Conservation (phyloP, 1,140 invertebrate genomes). For the Reticulitermes speratus region DNA sequence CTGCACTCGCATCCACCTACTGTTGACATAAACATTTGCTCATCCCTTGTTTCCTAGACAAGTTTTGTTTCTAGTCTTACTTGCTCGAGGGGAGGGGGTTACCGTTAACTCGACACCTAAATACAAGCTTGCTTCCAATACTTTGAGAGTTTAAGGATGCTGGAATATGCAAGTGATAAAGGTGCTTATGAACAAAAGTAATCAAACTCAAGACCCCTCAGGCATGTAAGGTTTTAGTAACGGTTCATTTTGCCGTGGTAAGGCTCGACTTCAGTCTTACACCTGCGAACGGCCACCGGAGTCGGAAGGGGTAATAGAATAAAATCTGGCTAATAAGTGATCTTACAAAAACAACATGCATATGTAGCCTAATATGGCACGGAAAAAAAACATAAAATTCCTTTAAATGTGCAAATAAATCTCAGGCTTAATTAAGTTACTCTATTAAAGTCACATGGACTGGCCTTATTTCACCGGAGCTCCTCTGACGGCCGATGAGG, state of each 20-base stretch:
- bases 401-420: not conserved
- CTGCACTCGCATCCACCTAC: too few species aligned
- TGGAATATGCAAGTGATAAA: not conserved
- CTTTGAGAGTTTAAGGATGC: too few species aligned
- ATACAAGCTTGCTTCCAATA: too few species aligned
- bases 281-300: not conserved
- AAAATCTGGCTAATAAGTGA: not conserved
- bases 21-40: too few species aligned
- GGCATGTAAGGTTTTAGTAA: not conserved
- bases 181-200: not conserved
- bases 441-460: not conserved
- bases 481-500: conserved; percentile 69
- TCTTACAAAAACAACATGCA: not conserved
- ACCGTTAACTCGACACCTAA: too few species aligned
- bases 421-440: not conserved
- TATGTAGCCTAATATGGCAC: not conserved
- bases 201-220: not conserved
- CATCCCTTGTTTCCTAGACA: too few species aligned
- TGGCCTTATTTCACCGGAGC: conserved; percentile 58
- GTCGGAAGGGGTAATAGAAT: not conserved
- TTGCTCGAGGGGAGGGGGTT: too few species aligned
- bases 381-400: not conserved
- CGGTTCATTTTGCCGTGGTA: not conserved
- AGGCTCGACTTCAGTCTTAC: not conserved
- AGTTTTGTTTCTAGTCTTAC: too few species aligned